Percentiles rank a stretch among this genome's conserved stretches.
phyloP scores from a whole-genome alignment of 2,888 invertebrate genomes.

The Drosophila bunnanda region DNA sequence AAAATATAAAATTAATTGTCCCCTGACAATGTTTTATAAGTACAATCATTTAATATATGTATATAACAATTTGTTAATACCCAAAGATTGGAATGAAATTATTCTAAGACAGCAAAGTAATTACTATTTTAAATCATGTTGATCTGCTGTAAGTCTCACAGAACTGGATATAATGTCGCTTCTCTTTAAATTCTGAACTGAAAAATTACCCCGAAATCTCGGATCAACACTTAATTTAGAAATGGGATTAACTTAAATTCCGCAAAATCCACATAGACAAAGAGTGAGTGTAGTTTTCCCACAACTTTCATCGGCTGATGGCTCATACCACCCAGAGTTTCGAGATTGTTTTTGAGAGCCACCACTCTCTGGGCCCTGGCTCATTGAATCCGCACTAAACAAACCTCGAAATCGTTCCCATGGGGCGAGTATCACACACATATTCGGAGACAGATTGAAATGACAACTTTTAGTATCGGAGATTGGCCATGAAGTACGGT shows the following conservation, averaged over 20 bases:
- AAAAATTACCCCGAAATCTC: background rate
- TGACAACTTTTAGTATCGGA: slow-evolving; percentile 61
- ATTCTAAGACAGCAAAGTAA: no score
- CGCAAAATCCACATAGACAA: background rate
- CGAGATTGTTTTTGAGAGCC: slow-evolving; percentile 2
- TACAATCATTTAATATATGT: background rate
- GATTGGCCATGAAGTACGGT: slow-evolving; percentile 64
- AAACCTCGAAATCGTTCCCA: slow-evolving; percentile 67
- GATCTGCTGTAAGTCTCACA: no score
- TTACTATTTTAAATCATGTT: no score
- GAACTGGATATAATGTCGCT: no score
- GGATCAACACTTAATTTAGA: background rate
- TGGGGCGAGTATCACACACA: slow-evolving; percentile 51
- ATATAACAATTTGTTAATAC: background rate
- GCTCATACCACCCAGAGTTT: slow-evolving; percentile 8
- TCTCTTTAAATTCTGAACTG: background rate
- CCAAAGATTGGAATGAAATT: no score
- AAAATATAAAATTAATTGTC: background rate
- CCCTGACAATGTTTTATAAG: background rate
- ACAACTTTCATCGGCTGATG: slow-evolving; percentile 8
- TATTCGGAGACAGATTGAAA: slow-evolving; percentile 49
- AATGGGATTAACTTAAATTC: slow-evolving; percentile 4
- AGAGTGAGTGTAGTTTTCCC: slow-evolving; percentile 6
- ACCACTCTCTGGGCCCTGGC: background rate
- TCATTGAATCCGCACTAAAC: slow-evolving; percentile 44